Evolutionary conservation across 2,113 vertebrate genomes (phyloP), one percentile per base, ranked within the genome.

Genomic region (Phyllostomus discolor): DNA sequence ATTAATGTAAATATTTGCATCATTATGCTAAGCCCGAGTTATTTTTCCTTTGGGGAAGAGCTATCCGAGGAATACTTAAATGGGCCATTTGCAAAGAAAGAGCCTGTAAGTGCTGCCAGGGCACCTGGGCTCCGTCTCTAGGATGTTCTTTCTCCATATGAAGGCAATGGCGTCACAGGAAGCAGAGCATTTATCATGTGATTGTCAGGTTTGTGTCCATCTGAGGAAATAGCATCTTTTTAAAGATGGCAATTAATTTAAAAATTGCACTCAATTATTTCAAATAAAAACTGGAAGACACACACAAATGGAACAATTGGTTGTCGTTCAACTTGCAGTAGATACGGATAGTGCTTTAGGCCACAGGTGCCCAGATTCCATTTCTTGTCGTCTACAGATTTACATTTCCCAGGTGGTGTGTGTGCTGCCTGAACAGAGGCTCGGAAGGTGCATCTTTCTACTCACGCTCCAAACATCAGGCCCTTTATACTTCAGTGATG

Each of bases 131-230:
- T 48, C n/a, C 9, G 20, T 62, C 38, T 43, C 12, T 4, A 0
- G 0, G 1, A 5, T 0, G 11, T 7, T 43, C 64, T 31, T n/a
- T 52, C 31, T 57, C 11, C 12, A 0, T 11, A 0, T 0, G 2
- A 16, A 24, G 15, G 22, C 1, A 3, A 31, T 6, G 78, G 7
- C 26, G 1, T 9, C 20, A 0, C 28, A 1, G 31, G n/a, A n/a
- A 35, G 46, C 19, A n/a, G 26, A 41, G 62, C 1, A 0, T 57
- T 26, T 14, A 20, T n/a, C n/a, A 11, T 1, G 1, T 0, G 1
- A 8, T 10, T 14, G 54, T 43, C 78, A 43, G 46, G 2, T 43
- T 38, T 50, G 16, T 35, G n/a, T 50, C 22, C 62, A 24, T 14
- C 19, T 3, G 52, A 48, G 66, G 31, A 59, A 67, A 24, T 3